Evolutionary conservation across 2,888 invertebrate species (phyloP), one percentile per base, ranked within the genome.

Genomic region (Ellobium chinense): DNA sequence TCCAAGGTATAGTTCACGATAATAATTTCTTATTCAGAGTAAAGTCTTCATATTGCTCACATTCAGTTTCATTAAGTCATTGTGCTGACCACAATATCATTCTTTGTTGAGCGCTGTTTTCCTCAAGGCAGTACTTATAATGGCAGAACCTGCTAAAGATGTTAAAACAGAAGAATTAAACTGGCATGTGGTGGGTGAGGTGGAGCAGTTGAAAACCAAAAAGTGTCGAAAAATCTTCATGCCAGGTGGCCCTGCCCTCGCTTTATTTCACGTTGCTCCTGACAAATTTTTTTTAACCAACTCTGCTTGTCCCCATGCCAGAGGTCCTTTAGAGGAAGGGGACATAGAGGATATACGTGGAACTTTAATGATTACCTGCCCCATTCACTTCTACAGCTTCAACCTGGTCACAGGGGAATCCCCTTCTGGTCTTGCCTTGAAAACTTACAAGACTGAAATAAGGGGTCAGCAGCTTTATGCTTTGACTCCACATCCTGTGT

Each of bases 351-450:
- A 82, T 1, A 21, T 78, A n/a, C 74, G 63, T n/a, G 81, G 62
- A n/a, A 37, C 7, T 24, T 60, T 63, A 27, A 29, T 24, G 21
- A 24, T 82, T 24, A 69, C 46, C n/a, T 83, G 83, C n/a, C 83
- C 83, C 21, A 2, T 81, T 18, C 83, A 83, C 29, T 81, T 66
- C 60, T 83, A 68, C 73, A 77, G 56, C 63, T 83, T 81, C 79
- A 78, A 83, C 54, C 63, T 83, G 27, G 29, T 21, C 21, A 73
- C 73, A 63, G 83, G 83, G 2, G 14, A 37, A 34, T 80, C 80
- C 0, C 24, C 58, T 12, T 39, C 68, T 27, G 80, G 80, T 7
- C 66, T 74, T 1, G 58, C 27, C 12, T 24, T 80, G 24, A 68
- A 39, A 21, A 74, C 69, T 2, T 80, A 74, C 46, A 54, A 69